Base-by-base conservation (phyloP, 2,797 vertebrate genomes). In the Microhierax caerulescens region DNA sequence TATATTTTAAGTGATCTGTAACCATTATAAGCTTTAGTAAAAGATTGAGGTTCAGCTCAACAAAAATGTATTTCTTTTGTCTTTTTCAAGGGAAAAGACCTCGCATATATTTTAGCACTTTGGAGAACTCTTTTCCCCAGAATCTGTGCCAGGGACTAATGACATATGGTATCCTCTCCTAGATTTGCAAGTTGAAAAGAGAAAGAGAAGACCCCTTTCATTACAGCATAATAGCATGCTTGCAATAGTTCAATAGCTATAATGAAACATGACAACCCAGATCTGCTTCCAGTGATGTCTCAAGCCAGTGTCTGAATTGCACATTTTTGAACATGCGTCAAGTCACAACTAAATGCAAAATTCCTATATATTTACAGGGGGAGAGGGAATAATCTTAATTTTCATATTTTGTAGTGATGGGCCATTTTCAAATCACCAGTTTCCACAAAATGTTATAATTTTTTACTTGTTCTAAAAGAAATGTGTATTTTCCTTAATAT, bases 211-310 rank as follows among this genome's bases (percentile, higher is more conserved):
- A 94, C 88, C 97, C 93, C 96, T 97, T 98, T 98, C 96, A 97
- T 97, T 97, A 96, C 90, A 94, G 90, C 91, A 95, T 94, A 98
- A 97, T 95, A 97, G 96, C 96, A 95, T 3, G 67, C 93, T 92
- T 92, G 94, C 36, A 28, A 90, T 78, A 97, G 95, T 97, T 97
- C 97, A 97, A 96, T 73, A 92, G 94, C 93, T 97, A 72, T 95
- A 98, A 97, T 96, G 97, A 97, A 97, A 98, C 77, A 94, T 93
- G 96, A 97, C 97, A 98, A 75, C 78, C 92, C 92, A 96, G 93
- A 93, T 96, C 95, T 95, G 87, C 95, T 97, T 79, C 96, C 93
- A 95, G 90, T 53, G 94, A 96, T 90, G 94, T 86, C 92, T 96
- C 48, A 7, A 97, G 93, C 93, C 94, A 79, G 50, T 68, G 61